Evolutionary conservation across 2,113 vertebrate species (phyloP), one percentile per base, ranked within the genome.

Genomic region (Mionectes macconnelli): DNA sequence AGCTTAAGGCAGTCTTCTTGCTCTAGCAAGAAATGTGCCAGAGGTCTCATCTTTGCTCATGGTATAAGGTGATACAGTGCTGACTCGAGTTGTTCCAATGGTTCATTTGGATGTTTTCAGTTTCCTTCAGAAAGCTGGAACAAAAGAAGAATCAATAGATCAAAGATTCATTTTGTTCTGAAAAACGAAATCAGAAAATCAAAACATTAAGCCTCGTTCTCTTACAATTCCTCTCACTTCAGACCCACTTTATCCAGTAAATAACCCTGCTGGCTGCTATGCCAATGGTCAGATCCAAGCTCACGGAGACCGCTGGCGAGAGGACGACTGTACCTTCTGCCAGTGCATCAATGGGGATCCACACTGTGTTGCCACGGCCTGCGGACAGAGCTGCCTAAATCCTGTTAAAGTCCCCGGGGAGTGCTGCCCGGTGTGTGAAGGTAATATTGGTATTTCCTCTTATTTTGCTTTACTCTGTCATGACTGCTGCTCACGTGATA

Each of bases 281-380:
- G 99, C 98, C 87, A 99, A 98, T 1, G 98, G 98, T 16, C 98
- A 99, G 98, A 99, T 99, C 95, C 98, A 98, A 3, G 98, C 98
- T 14, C 98, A 99, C 1, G 98, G 99, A 7, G 99, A 99, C 93
- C 98, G 99, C 94, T 99, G 99, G 99, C 98, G 99, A 11, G 99
- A 99, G 87, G 99, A 99, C 1, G 99, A 99, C 97, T 99, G 99
- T 67, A 99, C 99, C 0, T 99, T 99, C 97, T 99, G 99, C 96
- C 99, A 99, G 95, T 99, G 99, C 93, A 98, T 99, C 97, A 98
- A 98, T 0, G 99, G 99, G 33, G 98, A 99, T 9, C 96, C 98
- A 0, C 99, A 98, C 72, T 99, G 99, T 2, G 98, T 99, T 42
- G 99, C 99, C 1, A 99, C 99, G 0, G 98, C 98, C 79, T 99